Evolutionary conservation across 2,888 invertebrate genomes (phyloP).

Genomic region (Beris morrisii): DNA sequence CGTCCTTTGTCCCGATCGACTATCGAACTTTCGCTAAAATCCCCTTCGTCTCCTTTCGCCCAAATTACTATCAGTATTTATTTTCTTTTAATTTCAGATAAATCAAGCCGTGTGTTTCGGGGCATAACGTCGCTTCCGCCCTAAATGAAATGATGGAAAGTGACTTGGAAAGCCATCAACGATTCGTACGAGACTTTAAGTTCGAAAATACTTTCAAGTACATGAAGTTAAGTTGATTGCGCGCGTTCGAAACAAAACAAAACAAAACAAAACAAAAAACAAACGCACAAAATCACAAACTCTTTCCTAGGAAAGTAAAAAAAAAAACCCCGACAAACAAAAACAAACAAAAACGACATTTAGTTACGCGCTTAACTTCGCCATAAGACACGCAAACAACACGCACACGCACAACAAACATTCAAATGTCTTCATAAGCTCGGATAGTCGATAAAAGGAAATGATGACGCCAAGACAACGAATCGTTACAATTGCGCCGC

Average conservation of each 20-base stretch:
- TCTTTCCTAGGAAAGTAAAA: not conserved
- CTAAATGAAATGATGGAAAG: conserved; percentile 34
- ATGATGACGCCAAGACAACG: not conserved
- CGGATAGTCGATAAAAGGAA: not conserved
- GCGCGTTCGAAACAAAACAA: not conserved
- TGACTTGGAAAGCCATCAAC: conserved; percentile 13
- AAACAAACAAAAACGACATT: conserved; percentile 3
- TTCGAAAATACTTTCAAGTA: conserved; percentile 23
- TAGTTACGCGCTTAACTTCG: no score
- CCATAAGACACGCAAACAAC: no score
- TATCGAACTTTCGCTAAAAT: no score
- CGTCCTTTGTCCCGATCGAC: no score
- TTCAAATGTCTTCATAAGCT: no score
- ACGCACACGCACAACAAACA: no score
- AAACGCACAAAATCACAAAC: not conserved
- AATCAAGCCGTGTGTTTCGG: no score
- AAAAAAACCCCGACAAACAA: not conserved
- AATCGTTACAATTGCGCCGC: no score
- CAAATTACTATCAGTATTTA: no score
- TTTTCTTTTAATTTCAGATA: no score
- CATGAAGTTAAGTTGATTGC: conserved; percentile 35
- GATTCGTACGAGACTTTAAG: conserved; percentile 34
- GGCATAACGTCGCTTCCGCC: not conserved
- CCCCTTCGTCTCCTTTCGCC: no score
- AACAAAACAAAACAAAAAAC: not conserved